Evolutionary conservation across 2,888 invertebrate species (phyloP), one percentile per base, ranked within the genome.

Genomic region (Dorcus hopei): DNA sequence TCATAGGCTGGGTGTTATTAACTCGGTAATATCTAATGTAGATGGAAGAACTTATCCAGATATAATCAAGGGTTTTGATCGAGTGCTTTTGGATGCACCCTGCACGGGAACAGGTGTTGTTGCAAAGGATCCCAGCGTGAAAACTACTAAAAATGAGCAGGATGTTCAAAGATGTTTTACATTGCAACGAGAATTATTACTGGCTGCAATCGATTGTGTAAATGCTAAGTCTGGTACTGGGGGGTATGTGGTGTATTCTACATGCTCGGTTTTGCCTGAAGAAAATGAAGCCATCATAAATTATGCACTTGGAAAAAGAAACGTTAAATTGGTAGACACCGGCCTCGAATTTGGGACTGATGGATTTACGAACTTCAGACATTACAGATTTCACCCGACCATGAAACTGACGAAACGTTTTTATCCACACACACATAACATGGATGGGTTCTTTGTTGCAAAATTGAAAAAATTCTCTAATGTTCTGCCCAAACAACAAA

Each of bases 391-490:
- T 80, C 95, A 97, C 78, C 95, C 94, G 0, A 90, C 91, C 9
- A 79, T 99, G 77, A 93, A 93, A 73, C 78, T 94, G 58, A 91
- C 95, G 0, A 86, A 88, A 74, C 83, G 99, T 52, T 97, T 94
- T 80, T 99, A 99, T 80, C 99, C 99, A 0, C 99, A 99, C 76
- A 90, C 91, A 3, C 96, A 99, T 76, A 99, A 99, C 76, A 94
- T 99, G 91, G 99, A 99, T 80, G 99, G 99, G 3, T 99, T 99
- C 79, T 99, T 90, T 81, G 97, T 99, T 1, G 97, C 97, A 0
- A 99, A 99, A 80, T 79, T 99, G 9, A 95, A 96, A 80, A 99
- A 99, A 75, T 91, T 97, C 76, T 94, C 93, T 0, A 94, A 97
- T 80, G 83, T 86, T 42, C 82, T 85, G 80, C 65, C 80, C 65